Base-by-base conservation (phyloP, 2,113 vertebrate species). In the Triplophysa tibetana region DNA sequence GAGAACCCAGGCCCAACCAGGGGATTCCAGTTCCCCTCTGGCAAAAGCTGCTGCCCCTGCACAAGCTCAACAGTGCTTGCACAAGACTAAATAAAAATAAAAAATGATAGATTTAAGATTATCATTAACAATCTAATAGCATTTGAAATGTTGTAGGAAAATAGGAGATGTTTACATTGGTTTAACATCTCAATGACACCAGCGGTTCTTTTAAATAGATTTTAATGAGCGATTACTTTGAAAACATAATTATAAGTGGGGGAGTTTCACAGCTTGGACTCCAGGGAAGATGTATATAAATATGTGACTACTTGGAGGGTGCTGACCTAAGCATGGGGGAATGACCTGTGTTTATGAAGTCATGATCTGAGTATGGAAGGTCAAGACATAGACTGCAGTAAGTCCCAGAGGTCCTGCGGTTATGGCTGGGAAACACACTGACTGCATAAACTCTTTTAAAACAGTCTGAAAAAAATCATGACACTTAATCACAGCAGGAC, bases 341-440 rank as follows among this genome's bases (percentile, higher is more conserved):
- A 52, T 77, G 62, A 81, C 74, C 74, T 65, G 12, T 77, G 52
- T 77, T 73, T 83, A 77, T 58, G 19, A 4, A 4, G 61, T 29
- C 82, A 62, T 19, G 26, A 45, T 60, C 41, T 73, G 67, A 69
- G 64, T 74, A 58, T 50, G 70, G 80, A 75, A 62, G 80, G 83
- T 81, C 70, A 81, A 75, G 62, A 45, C 56, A 23, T 60, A 16
- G 26, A 29, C 24, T 62, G 54, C 23, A 8, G n/a, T 38, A 5
- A 4, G 26, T 72, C 78, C 48, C 64, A 38, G 77, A 64, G 76
- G 75, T 75, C 60, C 80, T 76, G 80, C 24, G 50, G 79, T 60
- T 84, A 45, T 41, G 63, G 52, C 82, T 81, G 62, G 62, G 68
- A 83, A 83, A 69, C 77, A 8, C 65, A 52, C 70, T 41, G 63